phyloP scores from a whole-genome alignment of 2,113 vertebrate genomes.

The Terrapene triunguis region DNA sequence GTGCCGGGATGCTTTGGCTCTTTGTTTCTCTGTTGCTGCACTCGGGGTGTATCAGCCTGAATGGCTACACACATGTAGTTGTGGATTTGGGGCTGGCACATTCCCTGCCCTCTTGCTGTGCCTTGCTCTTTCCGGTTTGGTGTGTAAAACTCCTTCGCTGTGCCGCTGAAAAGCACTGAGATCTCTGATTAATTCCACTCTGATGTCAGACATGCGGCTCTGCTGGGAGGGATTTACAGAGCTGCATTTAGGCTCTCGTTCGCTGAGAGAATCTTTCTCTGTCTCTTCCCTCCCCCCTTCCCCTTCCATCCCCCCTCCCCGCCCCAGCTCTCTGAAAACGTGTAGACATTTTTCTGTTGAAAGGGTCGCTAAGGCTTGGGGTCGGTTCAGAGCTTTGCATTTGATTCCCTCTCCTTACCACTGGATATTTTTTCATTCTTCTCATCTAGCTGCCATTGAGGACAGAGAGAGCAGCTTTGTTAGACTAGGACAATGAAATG shows the following conservation, averaged over 20 bases:
- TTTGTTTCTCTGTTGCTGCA: neutral
- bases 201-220: conserved; percentile 53
- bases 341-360: neutral
- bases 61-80: accelerated
- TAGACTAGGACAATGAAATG: neutral
- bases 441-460: neutral
- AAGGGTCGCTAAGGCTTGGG: neutral
- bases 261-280: neutral
- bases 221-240: conserved; percentile 40
- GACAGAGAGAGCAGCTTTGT: neutral
- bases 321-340: neutral
- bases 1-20: neutral
- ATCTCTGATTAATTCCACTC: conserved; percentile 32
- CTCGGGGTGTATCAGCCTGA: neutral
- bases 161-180: neutral
- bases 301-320: neutral
- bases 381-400: neutral
- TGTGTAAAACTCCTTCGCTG: neutral
- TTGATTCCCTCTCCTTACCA: neutral
- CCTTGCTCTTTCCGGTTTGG: accelerated
- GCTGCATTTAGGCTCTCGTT: neutral
- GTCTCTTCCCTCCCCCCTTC: neutral
- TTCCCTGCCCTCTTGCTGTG: neutral
- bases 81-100: neutral
- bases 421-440: neutral